Evolutionary conservation across 2,888 invertebrate genomes (phyloP), one percentile per base, ranked within the genome.

Genomic region (Pomacea canaliculata): DNA sequence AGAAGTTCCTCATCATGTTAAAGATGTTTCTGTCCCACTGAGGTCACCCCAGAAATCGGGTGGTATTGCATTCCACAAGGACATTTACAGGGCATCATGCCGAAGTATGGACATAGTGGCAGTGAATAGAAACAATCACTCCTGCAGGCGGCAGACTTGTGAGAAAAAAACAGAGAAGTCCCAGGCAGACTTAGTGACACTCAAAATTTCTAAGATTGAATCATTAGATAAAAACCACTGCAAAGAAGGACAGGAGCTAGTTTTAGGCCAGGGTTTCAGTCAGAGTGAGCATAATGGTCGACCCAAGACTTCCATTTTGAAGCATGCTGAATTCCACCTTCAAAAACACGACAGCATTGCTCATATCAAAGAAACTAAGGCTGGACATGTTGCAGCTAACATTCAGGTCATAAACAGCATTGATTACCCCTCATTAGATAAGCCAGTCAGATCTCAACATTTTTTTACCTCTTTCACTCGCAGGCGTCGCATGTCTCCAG

Each of bases 271-370:
- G 19, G 27, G n/a, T 63, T 12, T 2, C n/a, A 63, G 10, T 10
- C 27, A 12, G 7, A 23, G 23, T 63, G 63, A n/a, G 27, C 23
- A 63, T 19, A 63, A 63, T 2, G 63, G 19, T 10, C 10, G 7
- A n/a, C 12, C 27, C 10, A 63, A 27, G 19, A 19, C n/a, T 12
- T 63, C 27, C 27, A 18, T 18, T 59, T 81, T 86, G 23, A 85
- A 86, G 74, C 83, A 86, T 56, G 86, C 86, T 19, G 83, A 86
- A 23, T 63, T 78, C 12, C 49, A 78, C 10, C 79, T 85, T 69
- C 86, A 83, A 8, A 83, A 84, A 70, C 83, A 86, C 72, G 86
- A 87, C 70, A 88, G 88, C 77, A 81, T 88, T 18, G 77, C 85
- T 59, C 79, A 83, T n/a, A 78, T 88, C n/a, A 82, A 84, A 73